These are phyloP conservation scores for Sarcoramphus papa DNA, from an alignment of 2,797 vertebrate genomes.

Conservation along the genomic window DNA sequence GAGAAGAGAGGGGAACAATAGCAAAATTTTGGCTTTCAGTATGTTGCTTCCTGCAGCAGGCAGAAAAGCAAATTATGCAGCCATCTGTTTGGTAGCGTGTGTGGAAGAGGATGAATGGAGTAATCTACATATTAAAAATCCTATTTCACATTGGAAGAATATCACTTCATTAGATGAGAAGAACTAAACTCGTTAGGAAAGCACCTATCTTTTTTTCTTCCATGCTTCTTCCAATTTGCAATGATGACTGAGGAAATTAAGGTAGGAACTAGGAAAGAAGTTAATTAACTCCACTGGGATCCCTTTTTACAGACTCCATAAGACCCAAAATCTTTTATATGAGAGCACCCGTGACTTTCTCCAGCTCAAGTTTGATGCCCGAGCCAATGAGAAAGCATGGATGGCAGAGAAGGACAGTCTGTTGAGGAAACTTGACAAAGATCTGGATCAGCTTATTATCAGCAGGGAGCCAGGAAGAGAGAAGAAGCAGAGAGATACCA, in stretches of 20 bases:
- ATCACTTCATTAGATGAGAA: neutral
- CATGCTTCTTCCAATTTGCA: neutral
- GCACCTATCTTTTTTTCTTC: neutral
- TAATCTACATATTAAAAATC: neutral
- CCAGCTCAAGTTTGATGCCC: slow-evolving; percentile 85
- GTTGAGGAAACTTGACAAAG: slow-evolving; percentile 78
- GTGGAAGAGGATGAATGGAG: neutral
- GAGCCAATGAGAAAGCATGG: slow-evolving; percentile 88
- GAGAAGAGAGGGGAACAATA: neutral
- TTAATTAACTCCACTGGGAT: neutral
- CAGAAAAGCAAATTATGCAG: neutral
- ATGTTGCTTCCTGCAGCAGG: neutral
- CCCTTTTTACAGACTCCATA: slow-evolving; percentile 78
- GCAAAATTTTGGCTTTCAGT: neutral
- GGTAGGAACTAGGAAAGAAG: neutral
- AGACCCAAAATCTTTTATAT: slow-evolving; percentile 86
- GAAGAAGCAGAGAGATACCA: slow-evolving; percentile 14
- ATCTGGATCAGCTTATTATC: neutral
- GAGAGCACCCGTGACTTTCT: slow-evolving; percentile 92
- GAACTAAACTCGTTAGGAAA: neutral
- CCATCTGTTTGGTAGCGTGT: neutral
- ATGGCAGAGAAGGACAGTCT: slow-evolving; percentile 91
- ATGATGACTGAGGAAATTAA: neutral
- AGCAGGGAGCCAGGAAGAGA: neutral
- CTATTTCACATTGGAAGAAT: neutral